Base-by-base conservation (phyloP, 1,140 invertebrate species). In the Musca domestica region DNA sequence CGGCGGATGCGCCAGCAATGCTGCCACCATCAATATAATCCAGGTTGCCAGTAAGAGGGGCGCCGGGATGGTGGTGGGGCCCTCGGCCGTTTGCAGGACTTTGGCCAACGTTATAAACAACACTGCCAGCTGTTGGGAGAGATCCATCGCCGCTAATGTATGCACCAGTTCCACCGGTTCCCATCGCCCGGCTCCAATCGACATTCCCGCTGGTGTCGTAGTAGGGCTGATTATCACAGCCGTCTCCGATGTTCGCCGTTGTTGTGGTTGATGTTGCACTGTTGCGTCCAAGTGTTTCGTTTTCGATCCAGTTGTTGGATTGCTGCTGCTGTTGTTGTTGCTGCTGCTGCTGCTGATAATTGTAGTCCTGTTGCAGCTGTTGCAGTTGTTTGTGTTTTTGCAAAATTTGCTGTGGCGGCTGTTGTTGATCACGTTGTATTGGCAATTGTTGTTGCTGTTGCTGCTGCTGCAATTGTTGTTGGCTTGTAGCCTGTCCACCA, bases 401-500 rank as follows among this genome's bases (percentile, higher is more conserved):
- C 67, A 72, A 71, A 56, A 69, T 51, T 34, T 63, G 56, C 22
- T 61, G 56, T 61, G 25, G 14, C 63, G 49, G 51, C 71, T 73
- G 67, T 61, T 66, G 69, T 67, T 70, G 69, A 54, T 69, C 58
- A 15, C 54, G 65, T 46, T 69, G 66, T 56, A 34, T 14, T 63
- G 48, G 64, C 34, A 58, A 63, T 47, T 67, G 69, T 52, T 66
- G 67, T 54, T 67, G 64, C 48, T 69, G 68, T 67, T 74, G 73
- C 46, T 75, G 74, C 70, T 78, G 77, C 64, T 74, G 74, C 66
- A 75, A 74, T 72, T 79, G 77, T 70, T 80, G 77, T 78, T 81
- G 78, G 75, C 78, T 71, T 77, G 75, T 76, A 80, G 78, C 78
- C 78, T 80, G 78, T 81, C 78, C 78, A 81, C 76, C 76, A 76